A percentile compares a stretch with the other conserved stretches of the same genome.
phyloP scores from a whole-genome alignment of 1,140 invertebrate genomes.

The Campodea augens region DNA sequence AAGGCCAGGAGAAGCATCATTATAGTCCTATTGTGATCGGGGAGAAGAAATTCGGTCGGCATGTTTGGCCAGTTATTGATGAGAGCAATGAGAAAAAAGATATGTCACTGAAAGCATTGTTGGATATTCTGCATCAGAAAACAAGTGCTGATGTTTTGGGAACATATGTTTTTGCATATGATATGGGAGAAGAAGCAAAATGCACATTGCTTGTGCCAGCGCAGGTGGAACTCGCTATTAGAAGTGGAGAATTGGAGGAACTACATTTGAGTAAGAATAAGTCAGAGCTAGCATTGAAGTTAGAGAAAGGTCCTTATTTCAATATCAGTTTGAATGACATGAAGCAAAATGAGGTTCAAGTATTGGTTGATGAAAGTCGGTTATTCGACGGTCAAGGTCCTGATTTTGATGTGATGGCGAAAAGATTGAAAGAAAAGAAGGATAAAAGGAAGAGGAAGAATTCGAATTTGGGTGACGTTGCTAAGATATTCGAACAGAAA shows the following conservation, averaged over 20 bases:
- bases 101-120: constrained; percentile 33
- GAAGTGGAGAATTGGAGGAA: constrained; percentile 52
- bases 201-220: constrained; percentile 55
- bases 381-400: constrained; percentile 1
- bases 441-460: constrained; percentile 20
- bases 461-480: constrained; percentile 12
- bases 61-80: constrained; percentile 48
- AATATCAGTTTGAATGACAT: constrained; percentile 45
- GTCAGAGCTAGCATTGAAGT: constrained; percentile 47
- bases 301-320: constrained; percentile 47
- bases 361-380: neutral
- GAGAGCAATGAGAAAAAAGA: constrained; percentile 36
- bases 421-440: constrained; percentile 15
- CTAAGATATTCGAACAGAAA: constrained; percentile 45
- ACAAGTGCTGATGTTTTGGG: constrained; percentile 15
- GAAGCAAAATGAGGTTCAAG: constrained; percentile 20
- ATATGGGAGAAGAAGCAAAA: constrained; percentile 44
- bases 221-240: constrained; percentile 48
- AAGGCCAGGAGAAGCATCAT: constrained; percentile 46
- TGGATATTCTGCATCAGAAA: constrained; percentile 38
- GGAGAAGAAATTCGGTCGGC: constrained; percentile 30
- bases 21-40: constrained; percentile 48
- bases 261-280: constrained; percentile 52
- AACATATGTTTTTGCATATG: constrained; percentile 35
- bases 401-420: constrained; percentile 9